Conservation (phyloP, 2,113 vertebrate species). For the Peromyscus leucopus region DNA sequence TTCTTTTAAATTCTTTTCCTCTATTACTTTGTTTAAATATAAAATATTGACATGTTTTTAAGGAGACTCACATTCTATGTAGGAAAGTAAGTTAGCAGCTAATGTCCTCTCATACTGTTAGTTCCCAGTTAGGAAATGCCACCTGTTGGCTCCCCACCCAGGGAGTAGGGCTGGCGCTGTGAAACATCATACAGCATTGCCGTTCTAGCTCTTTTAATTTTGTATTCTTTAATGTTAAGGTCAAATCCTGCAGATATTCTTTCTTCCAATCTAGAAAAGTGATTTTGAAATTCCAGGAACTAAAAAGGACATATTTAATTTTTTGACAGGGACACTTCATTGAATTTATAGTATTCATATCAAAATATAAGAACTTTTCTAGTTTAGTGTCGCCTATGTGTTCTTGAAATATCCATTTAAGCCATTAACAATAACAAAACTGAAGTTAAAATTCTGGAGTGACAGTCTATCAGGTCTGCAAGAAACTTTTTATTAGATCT, state of each 20-base stretch:
- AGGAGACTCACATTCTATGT: background rate
- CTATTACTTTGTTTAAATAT: background rate
- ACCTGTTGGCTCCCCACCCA: background rate
- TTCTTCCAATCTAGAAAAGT: slow-evolving; percentile 40
- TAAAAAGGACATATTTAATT: background rate
- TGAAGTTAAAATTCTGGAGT: background rate
- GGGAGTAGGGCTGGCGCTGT: background rate
- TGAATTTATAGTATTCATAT: slow-evolving; percentile 56
- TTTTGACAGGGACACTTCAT: background rate
- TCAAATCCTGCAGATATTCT: background rate
- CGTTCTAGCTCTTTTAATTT: background rate
- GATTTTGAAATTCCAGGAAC: slow-evolving; percentile 51
- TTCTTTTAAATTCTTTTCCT: background rate
- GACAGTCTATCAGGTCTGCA: background rate
- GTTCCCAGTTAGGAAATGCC: background rate
- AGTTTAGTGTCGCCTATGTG: background rate
- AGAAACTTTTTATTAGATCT: background rate
- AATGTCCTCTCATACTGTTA: background rate
- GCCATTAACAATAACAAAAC: background rate
- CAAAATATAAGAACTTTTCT: slow-evolving; percentile 22
- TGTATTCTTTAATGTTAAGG: background rate
- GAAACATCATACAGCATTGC: background rate
- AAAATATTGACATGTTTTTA: slow-evolving; percentile 6
- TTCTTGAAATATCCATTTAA: slow-evolving; percentile 61
- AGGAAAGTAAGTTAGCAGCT: background rate